Base-by-base conservation (phyloP, 2,113 vertebrate species). In the Oryzias woworae region DNA sequence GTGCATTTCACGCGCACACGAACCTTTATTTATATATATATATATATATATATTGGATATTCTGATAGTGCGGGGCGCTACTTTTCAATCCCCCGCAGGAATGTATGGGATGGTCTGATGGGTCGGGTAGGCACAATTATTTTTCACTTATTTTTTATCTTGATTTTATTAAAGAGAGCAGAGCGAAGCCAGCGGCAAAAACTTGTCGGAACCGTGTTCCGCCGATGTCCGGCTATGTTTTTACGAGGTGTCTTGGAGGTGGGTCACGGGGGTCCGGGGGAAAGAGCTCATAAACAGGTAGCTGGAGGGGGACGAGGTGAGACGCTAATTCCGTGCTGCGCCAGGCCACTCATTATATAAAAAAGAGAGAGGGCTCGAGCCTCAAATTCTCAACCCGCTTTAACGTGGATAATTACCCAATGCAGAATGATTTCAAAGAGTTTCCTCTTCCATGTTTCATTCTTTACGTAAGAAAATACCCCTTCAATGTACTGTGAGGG, bases 101-200 rank as follows among this genome's bases (percentile, higher is more conserved):
- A 91, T 87, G 83, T 84, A 87, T 87, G 88, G 86, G 88, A 88
- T 87, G 89, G 85, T 91, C 88, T 88, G 90, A 85, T 89, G 87
- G 78, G 82, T 88, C 85, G 88, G 91, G 85, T 90, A 88, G 92
- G 90, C 91, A 90, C 91, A 92, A 90, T 92, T 92, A 96, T 95
- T 95, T 96, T 95, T 95, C 92, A 91, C 90, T 93, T 94, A 96
- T 95, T 96, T 96, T 96, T 95, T 94, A 90, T 92, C 92, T 89
- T 92, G 95, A 96, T 95, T 96, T 96, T 96, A 95, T 95, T 96
- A 87, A 92, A 87, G 92, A 84, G 90, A 88, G 87, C 87, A 78
- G 72, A 84, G 87, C 84, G 74, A 83, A 55, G 83, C 88, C 69
- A 88, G 65, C 86, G 83, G 72, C 74, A 60, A 84, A 78, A 92